Base-by-base conservation (phyloP, 2,113 vertebrate genomes). In the Ochotona princeps region DNA sequence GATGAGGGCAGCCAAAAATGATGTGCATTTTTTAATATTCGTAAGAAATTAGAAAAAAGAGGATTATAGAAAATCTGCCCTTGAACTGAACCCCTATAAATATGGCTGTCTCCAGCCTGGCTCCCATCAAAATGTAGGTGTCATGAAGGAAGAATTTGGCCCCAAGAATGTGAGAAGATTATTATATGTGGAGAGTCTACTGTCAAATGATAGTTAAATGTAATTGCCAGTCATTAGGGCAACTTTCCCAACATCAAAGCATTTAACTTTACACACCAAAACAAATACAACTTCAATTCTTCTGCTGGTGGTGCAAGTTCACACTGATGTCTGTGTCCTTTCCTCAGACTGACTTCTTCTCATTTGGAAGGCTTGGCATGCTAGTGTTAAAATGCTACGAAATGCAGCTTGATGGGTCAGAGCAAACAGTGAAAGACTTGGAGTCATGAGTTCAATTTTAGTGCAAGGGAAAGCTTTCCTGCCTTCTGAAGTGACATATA, bases 161-260 rank as follows among this genome's bases (percentile, higher is more conserved):
- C 54, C 25, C 8, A 60, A 57, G n/a, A 91, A 70, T 69, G 54
- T 65, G 30, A 93, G 47, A 72, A 69, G 49, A 51, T n/a, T 30
- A 57, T 63, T n/a, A 83, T 54, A 75, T 47, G 38, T 38, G 35
- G 9, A 87, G 73, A 26, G 87, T 87, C 89, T 75, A 83, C 67
- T 73, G 12, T 80, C 83, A 93, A 87, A 92, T 80, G 51, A 86
- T 87, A 85, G 86, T 67, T 90, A 93, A 44, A 17, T 60, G 30
- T 76, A 95, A 92, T 92, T 80, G 30, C 49, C 65, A 89, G 51
- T 95, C 75, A 93, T 96, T 86, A 92, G 74, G 57, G 23, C 32
- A 92, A 92, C 76, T 92, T 94, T 93, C 82, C 90, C 94, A 89
- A 93, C 86, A 80, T 91, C 89, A 96, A 93, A 91, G 60, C 63